Evolutionary conservation across 2,888 invertebrate species (phyloP), one percentile per base, ranked within the genome.

Genomic region (Stenichneumon culpator): DNA sequence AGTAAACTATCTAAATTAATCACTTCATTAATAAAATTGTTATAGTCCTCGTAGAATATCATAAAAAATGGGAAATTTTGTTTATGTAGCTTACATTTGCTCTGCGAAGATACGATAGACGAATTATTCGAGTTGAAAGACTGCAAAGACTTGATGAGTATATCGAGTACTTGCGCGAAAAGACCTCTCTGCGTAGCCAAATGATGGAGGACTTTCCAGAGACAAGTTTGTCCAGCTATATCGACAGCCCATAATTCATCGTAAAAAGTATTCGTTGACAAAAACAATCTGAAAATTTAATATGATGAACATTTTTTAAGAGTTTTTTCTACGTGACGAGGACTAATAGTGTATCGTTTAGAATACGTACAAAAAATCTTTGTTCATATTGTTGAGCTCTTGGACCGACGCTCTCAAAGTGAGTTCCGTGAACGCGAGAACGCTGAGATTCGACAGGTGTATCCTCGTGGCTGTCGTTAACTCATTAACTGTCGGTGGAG

Each of bases 391-490:
- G 78, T 90, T 68, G 6, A 91, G 83, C 79, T 94, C 90, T 69
- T 87, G 86, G 28, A 84, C 73, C 19, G 91, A 86, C 73, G 94
- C 92, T 65, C 94, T 92, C 36, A 95, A 92, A 22, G 94, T 94
- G 90, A 95, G 94, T 90, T 96, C 96, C 0, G 96, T 95, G 90
- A 95, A 96, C 82, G 96, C 96, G 93, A 96, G 95, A 19, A 96
- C 95, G 67, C 96, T 96, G 89, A 96, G 94, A 93, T 96, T 96
- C 19, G 96, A 96, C 78, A 96, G 95, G 89, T 96, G 96, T 88
- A 96, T 95, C 90, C 95, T 95, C 78, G 96, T 96, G 25, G 95
- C 95, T 87, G 95, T 94, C 9, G 96, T 95, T 90, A 95, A 94
- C 87, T 95, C 95, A 22, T 94, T 94, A 84, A 95, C 95, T 70